Conservation (phyloP, 2,113 vertebrate species). For the Physeter macrocephalus region DNA sequence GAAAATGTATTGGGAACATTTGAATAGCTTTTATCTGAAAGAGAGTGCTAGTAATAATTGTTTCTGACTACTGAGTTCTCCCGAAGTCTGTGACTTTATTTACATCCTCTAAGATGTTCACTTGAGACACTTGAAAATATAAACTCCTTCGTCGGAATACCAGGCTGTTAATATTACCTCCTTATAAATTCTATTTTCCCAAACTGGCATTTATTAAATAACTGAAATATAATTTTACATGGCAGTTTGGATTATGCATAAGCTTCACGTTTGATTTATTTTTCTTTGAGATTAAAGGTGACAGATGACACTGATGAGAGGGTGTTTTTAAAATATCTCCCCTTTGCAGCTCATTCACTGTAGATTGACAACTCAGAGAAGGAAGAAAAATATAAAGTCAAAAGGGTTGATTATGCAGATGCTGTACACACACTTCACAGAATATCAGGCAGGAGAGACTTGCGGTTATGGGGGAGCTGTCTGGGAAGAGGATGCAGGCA, state of each 20-base stretch:
- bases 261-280: slow-evolving; percentile 55
- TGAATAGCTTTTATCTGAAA: neutral
- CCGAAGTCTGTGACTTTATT: neutral
- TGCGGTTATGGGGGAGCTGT: rapidly evolving
- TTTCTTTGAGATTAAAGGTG: slow-evolving; percentile 37
- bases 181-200: neutral
- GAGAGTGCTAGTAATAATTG: neutral
- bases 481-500: rapidly evolving
- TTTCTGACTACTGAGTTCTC: neutral
- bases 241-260: neutral
- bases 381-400: neutral
- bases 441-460: neutral
- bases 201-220: slow-evolving; percentile 45
- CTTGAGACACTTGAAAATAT: neutral
- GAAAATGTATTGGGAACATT: rapidly evolving
- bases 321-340: neutral
- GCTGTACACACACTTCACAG: rapidly evolving
- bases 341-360: neutral
- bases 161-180: neutral
- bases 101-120: neutral
- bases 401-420: neutral
- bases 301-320: slow-evolving; percentile 31
- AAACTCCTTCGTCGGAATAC: neutral
- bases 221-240: neutral
- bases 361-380: neutral